Base-by-base conservation (phyloP, 2,113 vertebrate genomes). In the Mustela nigripes region DNA sequence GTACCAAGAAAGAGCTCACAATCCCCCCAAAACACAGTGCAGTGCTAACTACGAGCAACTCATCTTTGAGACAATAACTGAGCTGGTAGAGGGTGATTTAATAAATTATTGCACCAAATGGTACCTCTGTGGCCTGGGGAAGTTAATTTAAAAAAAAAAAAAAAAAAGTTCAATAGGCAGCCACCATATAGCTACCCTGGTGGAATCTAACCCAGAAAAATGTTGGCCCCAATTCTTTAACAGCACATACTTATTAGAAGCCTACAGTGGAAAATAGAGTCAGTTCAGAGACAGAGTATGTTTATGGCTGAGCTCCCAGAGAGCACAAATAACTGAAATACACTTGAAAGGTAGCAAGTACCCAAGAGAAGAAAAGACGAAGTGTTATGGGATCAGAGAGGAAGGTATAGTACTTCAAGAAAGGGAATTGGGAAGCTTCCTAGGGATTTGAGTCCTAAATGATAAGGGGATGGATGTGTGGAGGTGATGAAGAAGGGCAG, bases 191-290 rank as follows among this genome's bases (percentile, higher is more conserved):
- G 53, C 33, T 80, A 93, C 50, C 86, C 86, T 84, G 73, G 4
- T 95, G 86, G 65, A 97, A 84, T 96, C 28, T 90, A 97, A 53
- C 79, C 88, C 56, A 94, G 91, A 97, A 97, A 97, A 94, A 56
- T 93, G 45, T 56, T 91, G 94, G 56, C 63, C 84, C 42, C 26
- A 86, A 48, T 83, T 89, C 88, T 94, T 95, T 85, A 96, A 93
- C 60, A 91, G 56, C 5, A 80, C 18, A 82, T 94, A 97, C 96
- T 96, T 96, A 95, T 92, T 97, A 74, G 22, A 73, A 86, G 45
- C 26, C 26, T 97, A 26, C n/a, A 92, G 16, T 74, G 81, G 80
- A 96, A 94, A 93, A 89, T 74, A 76, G 80, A 88, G 19, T 92
- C 69, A 81, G 48, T 90, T 67, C 56, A 42, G 31, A 95, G 62